Conservation (phyloP, 1,140 invertebrate species). For the Panagrolaimus sp. region DNA sequence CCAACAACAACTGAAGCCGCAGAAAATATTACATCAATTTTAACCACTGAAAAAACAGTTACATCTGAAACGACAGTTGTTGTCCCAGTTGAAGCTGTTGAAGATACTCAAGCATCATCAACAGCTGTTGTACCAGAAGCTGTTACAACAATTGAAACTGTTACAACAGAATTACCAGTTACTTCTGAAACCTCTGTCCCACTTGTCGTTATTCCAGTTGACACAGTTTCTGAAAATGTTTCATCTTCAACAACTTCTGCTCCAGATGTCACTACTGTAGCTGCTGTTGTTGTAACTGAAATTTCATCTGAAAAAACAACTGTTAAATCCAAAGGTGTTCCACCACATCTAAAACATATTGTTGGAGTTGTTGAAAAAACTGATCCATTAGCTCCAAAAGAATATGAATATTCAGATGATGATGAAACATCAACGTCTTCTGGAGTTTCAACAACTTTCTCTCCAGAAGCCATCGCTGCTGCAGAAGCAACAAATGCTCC, state of each 20-base stretch:
- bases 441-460: neutral
- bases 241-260: neutral
- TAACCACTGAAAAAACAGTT: too few relatives aligned
- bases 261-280: constrained; percentile 13
- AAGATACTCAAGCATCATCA: neutral
- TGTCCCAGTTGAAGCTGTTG: too few relatives aligned
- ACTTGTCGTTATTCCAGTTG: neutral
- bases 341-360: neutral
- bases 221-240: neutral
- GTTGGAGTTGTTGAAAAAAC: neutral
- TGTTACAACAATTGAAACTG: neutral
- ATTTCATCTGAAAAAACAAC: neutral
- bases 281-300: neutral
- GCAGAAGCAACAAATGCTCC: neutral
- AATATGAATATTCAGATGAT: neutral
- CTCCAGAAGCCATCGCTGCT: neutral
- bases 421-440: neutral
- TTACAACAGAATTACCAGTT: neutral
- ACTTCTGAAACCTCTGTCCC: neutral
- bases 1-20: too few relatives aligned
- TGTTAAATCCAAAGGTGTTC: neutral
- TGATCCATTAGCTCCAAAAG: neutral
- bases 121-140: neutral
- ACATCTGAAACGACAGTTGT: too few relatives aligned
- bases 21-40: too few relatives aligned